Evolutionary conservation across 2,113 vertebrate genomes (phyloP), one percentile per base, ranked within the genome.

Genomic region (Coturnix japonica): DNA sequence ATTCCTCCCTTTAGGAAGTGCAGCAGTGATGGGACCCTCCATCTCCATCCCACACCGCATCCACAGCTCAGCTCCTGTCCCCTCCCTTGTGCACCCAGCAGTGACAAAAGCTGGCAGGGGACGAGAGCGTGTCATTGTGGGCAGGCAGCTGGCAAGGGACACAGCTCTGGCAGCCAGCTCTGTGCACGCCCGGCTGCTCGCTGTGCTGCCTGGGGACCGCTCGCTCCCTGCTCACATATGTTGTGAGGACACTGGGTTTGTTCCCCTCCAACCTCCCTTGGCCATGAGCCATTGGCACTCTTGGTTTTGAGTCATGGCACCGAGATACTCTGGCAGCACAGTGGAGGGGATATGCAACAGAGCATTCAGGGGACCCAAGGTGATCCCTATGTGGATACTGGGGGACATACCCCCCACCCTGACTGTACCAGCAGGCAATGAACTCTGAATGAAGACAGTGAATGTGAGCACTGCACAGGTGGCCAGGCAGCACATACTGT

Each of bases 241-340:
- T 86, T 91, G 83, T 2, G 4, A 82, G 80, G 72, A 15, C 21
- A 77, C 6, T 28, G 9, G 31, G 28, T 80, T 73, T 23, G 6
- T 41, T 65, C 86, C 33, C 72, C 88, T 46, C 91, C 94, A 85
- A 80, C 82, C 80, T 83, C 82, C 64, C 30, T 26, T 82, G 94
- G 92, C 92, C 37, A 69, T 31, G 1, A 76, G 65, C 51, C 21
- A 44, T 0, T 3, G 61, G 64, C 0, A 56, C 18, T 57, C 51
- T 59, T 0, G 15, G n/a, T 44, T 49, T 60, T 11, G 11, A 30
- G 63, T 8, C 0, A 16, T 28, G 61, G 19, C 31, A 3, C 15
- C 7, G 1, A 0, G 20, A 3, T 10, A 53, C 13, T 39, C 15
- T 64, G 26, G 37, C 35, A 41, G 37, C 13, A 19, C 7, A 8